Percentiles rank a stretch among this genome's conserved stretches.
Evolutionary conservation across 2,888 invertebrate genomes (phyloP).

Genomic region (Artemia sinica): DNA sequence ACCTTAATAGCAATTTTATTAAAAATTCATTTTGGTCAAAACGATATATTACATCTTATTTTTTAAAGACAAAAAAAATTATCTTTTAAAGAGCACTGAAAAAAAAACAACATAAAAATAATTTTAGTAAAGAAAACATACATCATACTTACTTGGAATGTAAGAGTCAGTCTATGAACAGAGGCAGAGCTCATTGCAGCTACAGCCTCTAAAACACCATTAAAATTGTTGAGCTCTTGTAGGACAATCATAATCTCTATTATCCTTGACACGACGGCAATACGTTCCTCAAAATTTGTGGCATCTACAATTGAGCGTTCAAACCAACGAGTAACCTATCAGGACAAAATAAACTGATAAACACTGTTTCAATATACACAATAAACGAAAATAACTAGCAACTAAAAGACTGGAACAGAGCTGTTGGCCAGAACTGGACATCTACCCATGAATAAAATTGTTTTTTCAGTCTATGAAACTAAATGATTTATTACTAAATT

Average conservation of each 20-base stretch:
- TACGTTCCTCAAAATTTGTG: conserved; percentile 85
- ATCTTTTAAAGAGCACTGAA: conserved; percentile 17
- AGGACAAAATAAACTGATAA: neutral
- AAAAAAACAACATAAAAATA: no score
- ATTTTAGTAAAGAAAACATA: neutral
- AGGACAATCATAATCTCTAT: conserved; percentile 88
- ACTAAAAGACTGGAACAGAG: no score
- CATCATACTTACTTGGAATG: conserved; percentile 45
- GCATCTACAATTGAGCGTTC: conserved; percentile 89
- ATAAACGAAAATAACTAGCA: no score
- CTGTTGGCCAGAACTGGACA: no score
- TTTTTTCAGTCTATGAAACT: no score
- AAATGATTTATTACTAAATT: no score
- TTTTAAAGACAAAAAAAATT: conserved; percentile 14
- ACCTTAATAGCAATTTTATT: no score
- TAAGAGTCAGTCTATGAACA: conserved; percentile 67
- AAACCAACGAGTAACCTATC: conserved; percentile 81
- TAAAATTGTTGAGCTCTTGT: conserved; percentile 93
- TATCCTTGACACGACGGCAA: conserved; percentile 68
- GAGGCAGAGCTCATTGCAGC: conserved; percentile 82
- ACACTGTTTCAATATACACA: no score
- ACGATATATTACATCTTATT: conserved; percentile 9
- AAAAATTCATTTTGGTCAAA: conserved; percentile 11
- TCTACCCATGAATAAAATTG: no score
- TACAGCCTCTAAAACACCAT: conserved; percentile 81